Percentiles rank a stretch among this genome's conserved stretches.
These are phyloP conservation scores for Chrysochloris asiatica DNA, from an alignment of 2,113 vertebrate species.

Conservation along the genomic window DNA sequence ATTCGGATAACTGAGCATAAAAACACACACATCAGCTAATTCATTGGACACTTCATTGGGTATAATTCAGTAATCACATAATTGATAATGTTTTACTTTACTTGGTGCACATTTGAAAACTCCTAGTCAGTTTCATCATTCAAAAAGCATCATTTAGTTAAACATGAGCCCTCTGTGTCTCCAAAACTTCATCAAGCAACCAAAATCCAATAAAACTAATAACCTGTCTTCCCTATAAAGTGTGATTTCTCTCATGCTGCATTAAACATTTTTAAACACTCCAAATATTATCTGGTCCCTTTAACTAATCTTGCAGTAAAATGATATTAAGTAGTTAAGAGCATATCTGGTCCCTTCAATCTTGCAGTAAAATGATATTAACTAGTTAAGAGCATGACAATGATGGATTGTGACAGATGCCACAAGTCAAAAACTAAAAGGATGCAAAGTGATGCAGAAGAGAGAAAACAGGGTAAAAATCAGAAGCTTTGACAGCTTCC, in stretches of 20 bases:
- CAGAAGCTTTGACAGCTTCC: slow-evolving; percentile 37
- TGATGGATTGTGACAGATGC: slow-evolving; percentile 71
- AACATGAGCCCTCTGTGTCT: neutral
- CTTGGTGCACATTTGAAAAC: slow-evolving; percentile 17
- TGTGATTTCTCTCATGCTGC: neutral
- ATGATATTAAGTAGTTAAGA: no score
- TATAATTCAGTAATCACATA: slow-evolving; percentile 42
- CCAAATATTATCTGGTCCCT: no score
- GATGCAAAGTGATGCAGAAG: slow-evolving; percentile 51
- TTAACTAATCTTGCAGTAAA: no score
- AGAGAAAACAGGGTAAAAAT: slow-evolving; percentile 41
- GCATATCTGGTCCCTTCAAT: slow-evolving; percentile 64
- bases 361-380: slow-evolving; percentile 69
- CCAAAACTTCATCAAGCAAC: slow-evolving; percentile 9
- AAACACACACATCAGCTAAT: slow-evolving; percentile 38
- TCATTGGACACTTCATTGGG: neutral
- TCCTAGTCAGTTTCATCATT: neutral
- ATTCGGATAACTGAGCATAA: slow-evolving; percentile 30
- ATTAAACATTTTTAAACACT: slow-evolving; percentile 54
- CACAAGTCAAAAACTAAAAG: slow-evolving; percentile 53
- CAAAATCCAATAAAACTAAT: slow-evolving; percentile 13
- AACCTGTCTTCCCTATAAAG: neutral
- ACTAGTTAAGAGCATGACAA: slow-evolving; percentile 71
- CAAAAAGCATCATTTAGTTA: slow-evolving; percentile 15
- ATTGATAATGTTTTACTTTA: slow-evolving; percentile 40